Conservation (phyloP, 2,113 vertebrate genomes). For the Gobio gobio region DNA sequence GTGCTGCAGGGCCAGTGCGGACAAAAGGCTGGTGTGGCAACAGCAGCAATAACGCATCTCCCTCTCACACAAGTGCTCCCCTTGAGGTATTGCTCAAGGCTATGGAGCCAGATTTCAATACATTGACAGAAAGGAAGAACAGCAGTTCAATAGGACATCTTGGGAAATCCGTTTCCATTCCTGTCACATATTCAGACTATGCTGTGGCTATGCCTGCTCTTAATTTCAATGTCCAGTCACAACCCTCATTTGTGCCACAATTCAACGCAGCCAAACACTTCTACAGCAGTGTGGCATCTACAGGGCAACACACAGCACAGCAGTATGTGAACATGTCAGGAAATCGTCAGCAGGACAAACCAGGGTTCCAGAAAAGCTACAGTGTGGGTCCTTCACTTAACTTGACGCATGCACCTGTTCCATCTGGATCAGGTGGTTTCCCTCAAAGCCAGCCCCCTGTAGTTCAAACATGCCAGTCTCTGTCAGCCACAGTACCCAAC, state of each 20-base stretch:
- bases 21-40: slow-evolving; percentile 73
- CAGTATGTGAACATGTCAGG: slow-evolving; percentile 74
- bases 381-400: slow-evolving; percentile 78
- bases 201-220: slow-evolving; percentile 69
- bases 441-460: slow-evolving; percentile 86
- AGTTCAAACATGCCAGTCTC: slow-evolving; percentile 82
- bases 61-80: slow-evolving; percentile 81
- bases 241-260: slow-evolving; percentile 72
- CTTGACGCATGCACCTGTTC: slow-evolving; percentile 78
- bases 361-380: slow-evolving; percentile 82
- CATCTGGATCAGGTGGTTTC: slow-evolving; percentile 82
- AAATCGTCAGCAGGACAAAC: slow-evolving; percentile 77
- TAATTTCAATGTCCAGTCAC: slow-evolving; percentile 70
- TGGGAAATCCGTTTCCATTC: slow-evolving; percentile 77
- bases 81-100: slow-evolving; percentile 96
- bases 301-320: slow-evolving; percentile 71
- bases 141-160: slow-evolving; percentile 73
- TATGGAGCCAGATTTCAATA: slow-evolving; percentile 96
- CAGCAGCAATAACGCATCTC: slow-evolving; percentile 70
- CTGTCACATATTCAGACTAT: slow-evolving; percentile 61
- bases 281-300: slow-evolving; percentile 73
- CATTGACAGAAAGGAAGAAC: slow-evolving; percentile 84
- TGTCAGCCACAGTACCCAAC: slow-evolving; percentile 83
- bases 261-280: slow-evolving; percentile 79
- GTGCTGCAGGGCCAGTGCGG: slow-evolving; percentile 60